Evolutionary conservation across 1,140 invertebrate species (phyloP).

Genomic region (Drosophila tsacasi): DNA sequence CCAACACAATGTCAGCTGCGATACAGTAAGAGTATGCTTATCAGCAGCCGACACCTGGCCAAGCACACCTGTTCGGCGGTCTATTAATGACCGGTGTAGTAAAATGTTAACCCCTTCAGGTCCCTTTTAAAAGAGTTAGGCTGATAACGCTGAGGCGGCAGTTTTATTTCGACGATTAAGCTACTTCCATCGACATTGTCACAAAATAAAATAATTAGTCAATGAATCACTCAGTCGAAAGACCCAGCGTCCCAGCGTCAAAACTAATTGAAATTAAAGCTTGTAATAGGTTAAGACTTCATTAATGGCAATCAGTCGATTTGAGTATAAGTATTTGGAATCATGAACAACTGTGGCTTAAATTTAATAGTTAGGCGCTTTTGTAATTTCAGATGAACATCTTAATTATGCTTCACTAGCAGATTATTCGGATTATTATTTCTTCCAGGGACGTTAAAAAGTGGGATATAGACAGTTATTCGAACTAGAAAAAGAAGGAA

Average conservation of each 20-base stretch:
- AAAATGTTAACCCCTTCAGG: conserved; percentile 58
- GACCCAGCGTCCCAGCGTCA: not conserved
- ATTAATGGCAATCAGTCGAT: not conserved
- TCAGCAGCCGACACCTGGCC: conserved; percentile 66
- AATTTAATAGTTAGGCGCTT: no score
- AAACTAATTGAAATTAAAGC: not conserved
- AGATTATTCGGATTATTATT: no score
- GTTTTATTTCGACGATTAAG: not conserved
- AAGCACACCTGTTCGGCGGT: conserved; percentile 61
- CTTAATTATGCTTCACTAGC: not conserved
- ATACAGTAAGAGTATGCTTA: conserved; percentile 46
- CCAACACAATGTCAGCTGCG: conserved; percentile 29
- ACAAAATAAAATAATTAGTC: conserved; percentile 11
- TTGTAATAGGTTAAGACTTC: not conserved
- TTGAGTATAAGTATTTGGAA: not conserved
- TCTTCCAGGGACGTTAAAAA: not conserved
- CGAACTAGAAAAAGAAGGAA: no score
- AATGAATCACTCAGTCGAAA: conserved; percentile 17
- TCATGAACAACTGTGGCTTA: not conserved
- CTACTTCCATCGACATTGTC: not conserved
- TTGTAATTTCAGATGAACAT: no score
- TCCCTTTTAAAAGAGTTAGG: conserved; percentile 8
- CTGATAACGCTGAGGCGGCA: conserved; percentile 32
- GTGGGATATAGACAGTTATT: not conserved
- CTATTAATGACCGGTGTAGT: conserved; percentile 51